phyloP scores from a whole-genome alignment of 1,140 invertebrate genomes.

The Papilio polyxenes region DNA sequence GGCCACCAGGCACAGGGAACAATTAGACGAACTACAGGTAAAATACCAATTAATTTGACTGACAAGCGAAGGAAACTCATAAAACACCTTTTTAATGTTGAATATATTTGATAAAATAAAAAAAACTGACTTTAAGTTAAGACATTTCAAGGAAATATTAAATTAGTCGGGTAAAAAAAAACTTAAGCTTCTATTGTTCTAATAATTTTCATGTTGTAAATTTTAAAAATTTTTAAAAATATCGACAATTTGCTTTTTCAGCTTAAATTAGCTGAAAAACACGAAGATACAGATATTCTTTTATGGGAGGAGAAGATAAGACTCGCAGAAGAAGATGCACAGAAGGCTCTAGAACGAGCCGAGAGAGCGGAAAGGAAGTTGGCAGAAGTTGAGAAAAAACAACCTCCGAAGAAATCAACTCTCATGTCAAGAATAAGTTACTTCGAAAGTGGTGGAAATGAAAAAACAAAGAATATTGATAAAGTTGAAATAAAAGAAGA shows the following conservation, averaged over 20 bases:
- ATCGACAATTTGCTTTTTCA: conserved; percentile 62
- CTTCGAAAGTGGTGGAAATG: conserved; percentile 66
- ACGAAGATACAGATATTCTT: conserved; percentile 84
- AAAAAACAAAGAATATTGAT: conserved; percentile 45
- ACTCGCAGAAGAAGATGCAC: conserved; percentile 84
- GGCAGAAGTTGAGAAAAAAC: conserved; percentile 80
- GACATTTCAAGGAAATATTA: too few species aligned
- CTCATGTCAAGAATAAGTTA: conserved; percentile 73
- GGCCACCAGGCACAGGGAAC: conserved; percentile 77
- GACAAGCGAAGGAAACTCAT: neutral
- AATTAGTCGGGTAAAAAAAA: too few species aligned
- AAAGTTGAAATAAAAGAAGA: conserved; percentile 41
- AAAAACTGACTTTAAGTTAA: too few species aligned
- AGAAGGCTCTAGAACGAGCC: conserved; percentile 82
- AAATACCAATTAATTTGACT: neutral
- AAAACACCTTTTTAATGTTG: neutral
- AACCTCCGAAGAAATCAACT: conserved; percentile 53
- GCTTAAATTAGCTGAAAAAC: conserved; percentile 85
- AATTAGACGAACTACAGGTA: conserved; percentile 82
- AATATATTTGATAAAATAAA: too few species aligned
- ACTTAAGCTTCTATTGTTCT: too few species aligned
- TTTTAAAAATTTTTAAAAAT: too few species aligned
- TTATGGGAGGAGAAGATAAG: conserved; percentile 86
- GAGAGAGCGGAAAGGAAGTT: conserved; percentile 83
- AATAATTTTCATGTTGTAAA: too few species aligned